Percentiles rank a stretch among this genome's conserved stretches.
phyloP scores from a whole-genome alignment of 2,113 vertebrate genomes.

The Bucco capensis region DNA sequence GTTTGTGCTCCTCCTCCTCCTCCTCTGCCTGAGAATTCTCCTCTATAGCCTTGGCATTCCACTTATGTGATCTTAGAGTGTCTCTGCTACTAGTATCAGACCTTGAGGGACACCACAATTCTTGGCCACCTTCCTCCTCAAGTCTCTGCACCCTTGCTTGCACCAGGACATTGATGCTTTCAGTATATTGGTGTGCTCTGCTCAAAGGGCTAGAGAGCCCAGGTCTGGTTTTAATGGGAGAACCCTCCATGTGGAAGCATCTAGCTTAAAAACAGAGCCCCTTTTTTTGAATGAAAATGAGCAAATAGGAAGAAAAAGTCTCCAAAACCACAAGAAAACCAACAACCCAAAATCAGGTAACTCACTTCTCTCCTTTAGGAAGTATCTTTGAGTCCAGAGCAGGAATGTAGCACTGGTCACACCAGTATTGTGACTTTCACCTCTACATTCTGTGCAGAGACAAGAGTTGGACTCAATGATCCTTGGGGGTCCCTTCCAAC shows the following conservation, averaged over 20 bases:
- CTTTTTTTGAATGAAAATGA: background rate
- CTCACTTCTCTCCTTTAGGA: background rate
- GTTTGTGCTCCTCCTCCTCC: background rate
- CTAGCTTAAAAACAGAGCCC: background rate
- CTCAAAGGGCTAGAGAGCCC: background rate
- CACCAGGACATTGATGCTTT: background rate
- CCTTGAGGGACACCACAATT: accelerated
- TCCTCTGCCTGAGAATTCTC: background rate
- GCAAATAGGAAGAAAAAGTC: background rate
- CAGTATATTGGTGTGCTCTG: accelerated
- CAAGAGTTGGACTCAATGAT: no score
- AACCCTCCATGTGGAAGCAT: accelerated
- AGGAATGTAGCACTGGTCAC: background rate
- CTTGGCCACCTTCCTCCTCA: background rate
- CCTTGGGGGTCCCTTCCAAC: no score
- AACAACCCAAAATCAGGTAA: background rate
- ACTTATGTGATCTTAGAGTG: background rate
- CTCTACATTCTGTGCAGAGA: no score
- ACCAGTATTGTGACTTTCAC: background rate
- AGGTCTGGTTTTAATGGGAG: background rate
- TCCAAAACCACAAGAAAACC: background rate
- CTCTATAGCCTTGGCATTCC: background rate
- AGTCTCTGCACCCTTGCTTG: accelerated
- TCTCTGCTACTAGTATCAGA: background rate
- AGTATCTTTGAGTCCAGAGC: background rate